Evolutionary conservation across 92 coral and sea anemone species (phyloP), one percentile per base, ranked within the genome.

Genomic region (Nematostella vectensis): DNA sequence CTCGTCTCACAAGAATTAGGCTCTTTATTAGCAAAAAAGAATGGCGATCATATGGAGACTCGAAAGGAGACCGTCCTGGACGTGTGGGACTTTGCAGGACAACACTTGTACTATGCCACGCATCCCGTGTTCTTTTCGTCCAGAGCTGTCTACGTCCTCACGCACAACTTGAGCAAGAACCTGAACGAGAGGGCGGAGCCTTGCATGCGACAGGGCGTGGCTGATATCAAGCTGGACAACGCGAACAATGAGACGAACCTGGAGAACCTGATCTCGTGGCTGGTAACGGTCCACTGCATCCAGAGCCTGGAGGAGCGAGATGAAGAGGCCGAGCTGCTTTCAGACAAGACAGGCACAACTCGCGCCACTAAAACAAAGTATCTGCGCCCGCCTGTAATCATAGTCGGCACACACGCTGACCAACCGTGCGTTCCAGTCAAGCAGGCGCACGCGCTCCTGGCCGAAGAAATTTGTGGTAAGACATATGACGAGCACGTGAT

Each of bases 1-100:
- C n/a, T n/a, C n/a, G n/a, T n/a, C n/a, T n/a, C n/a, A n/a, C n/a
- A n/a, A n/a, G n/a, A n/a, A n/a, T n/a, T n/a, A n/a, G n/a, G n/a
- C n/a, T n/a, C n/a, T n/a, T n/a, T n/a, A n/a, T n/a, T n/a, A n/a
- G n/a, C n/a, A n/a, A n/a, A n/a, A n/a, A n/a, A n/a, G n/a, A n/a
- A n/a, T n/a, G n/a, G n/a, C n/a, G n/a, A n/a, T n/a, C n/a, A n/a
- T n/a, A n/a, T n/a, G n/a, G n/a, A n/a, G n/a, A n/a, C 40, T 33
- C 70, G 55, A 48, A 54, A 45, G 29, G 83, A 85, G 47, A 75
- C 80, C 27, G 74, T 75, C 15, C 76, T 85, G 0, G 75, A 71
- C 6, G 47, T 80, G 13, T 84, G 94, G 94, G 94, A 84, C 65
- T 84, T 84, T 28, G 94, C 94, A n/a, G 94, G 94, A 11, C 94